Percentiles rank a stretch among this genome's conserved stretches.
Evolutionary conservation across 2,888 invertebrate species (phyloP).

Genomic region (Hemicrepidius hirtus): DNA sequence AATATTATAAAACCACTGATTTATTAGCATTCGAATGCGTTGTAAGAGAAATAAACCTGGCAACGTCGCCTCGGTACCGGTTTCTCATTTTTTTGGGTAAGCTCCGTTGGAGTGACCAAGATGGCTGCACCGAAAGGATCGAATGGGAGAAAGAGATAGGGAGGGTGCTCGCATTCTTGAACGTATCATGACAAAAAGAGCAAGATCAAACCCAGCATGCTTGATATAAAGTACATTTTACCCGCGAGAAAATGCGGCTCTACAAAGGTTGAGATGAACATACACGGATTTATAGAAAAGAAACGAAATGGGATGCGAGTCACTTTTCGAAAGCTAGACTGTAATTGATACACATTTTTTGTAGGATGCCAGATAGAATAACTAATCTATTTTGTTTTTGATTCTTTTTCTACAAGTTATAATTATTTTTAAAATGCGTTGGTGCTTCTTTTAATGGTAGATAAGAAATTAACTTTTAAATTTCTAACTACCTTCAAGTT

Average conservation of each 20-base stretch:
- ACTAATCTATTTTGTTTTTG: conserved; percentile 21
- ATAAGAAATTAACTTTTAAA: neutral
- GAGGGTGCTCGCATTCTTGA: conserved; percentile 51
- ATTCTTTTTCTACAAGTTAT: conserved; percentile 18
- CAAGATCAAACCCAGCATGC: conserved; percentile 32
- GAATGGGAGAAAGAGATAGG: conserved; percentile 9
- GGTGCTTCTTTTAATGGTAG: neutral
- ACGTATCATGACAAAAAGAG: conserved; percentile 50
- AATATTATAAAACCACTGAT: conserved; percentile 33
- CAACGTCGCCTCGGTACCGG: conserved; percentile 49
- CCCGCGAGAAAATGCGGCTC: conserved; percentile 12
- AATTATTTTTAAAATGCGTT: conserved; percentile 26
- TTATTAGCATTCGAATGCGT: conserved; percentile 28
- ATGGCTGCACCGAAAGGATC: neutral
- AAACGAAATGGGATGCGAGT: neutral
- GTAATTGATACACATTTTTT: conserved; percentile 24
- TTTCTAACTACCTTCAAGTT: neutral
- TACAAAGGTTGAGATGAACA: conserved; percentile 19
- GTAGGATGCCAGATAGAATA: conserved; percentile 10
- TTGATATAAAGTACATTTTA: conserved; percentile 40
- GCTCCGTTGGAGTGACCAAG: conserved; percentile 10
- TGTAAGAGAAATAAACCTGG: conserved; percentile 35
- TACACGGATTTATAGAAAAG: neutral
- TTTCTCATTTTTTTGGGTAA: conserved; percentile 40
- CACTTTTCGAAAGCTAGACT: conserved; percentile 1